phyloP scores from a whole-genome alignment of 2,888 invertebrate genomes.

The Dicyrtoma fusca region DNA sequence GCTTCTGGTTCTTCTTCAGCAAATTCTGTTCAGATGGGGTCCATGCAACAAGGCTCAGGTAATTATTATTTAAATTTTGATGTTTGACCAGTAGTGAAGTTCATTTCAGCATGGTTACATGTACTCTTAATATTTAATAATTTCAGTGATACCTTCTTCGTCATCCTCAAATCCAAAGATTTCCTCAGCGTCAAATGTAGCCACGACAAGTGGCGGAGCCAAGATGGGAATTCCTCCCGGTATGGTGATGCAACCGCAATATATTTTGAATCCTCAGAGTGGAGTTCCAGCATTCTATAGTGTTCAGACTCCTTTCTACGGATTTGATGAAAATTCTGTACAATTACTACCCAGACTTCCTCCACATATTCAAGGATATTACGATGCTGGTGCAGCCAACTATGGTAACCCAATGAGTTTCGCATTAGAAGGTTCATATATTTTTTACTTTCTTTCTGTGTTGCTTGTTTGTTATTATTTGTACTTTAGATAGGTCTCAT shows the following conservation, averaged over 20 bases:
- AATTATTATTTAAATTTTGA: slow-evolving; percentile 18
- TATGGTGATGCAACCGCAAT: slow-evolving; percentile 54
- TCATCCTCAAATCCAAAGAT: slow-evolving; percentile 51
- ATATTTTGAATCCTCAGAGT: slow-evolving; percentile 53
- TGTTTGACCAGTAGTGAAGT: neutral
- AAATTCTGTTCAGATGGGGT: slow-evolving; percentile 49
- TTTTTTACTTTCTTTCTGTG: slow-evolving; percentile 34
- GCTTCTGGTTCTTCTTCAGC: slow-evolving; percentile 46
- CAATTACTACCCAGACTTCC: slow-evolving; percentile 53
- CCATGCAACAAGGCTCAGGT: slow-evolving; percentile 52
- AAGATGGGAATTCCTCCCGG: slow-evolving; percentile 50
- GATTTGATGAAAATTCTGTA: slow-evolving; percentile 53
- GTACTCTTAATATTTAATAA: neutral
- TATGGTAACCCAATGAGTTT: slow-evolving; percentile 42
- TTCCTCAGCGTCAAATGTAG: slow-evolving; percentile 48
- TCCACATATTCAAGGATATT: slow-evolving; percentile 53
- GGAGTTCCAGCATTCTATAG: slow-evolving; percentile 48
- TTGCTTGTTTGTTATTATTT: neutral
- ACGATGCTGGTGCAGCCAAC: slow-evolving; percentile 47
- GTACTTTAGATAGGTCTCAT: neutral
- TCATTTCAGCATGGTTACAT: too few species aligned
- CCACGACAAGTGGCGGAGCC: slow-evolving; percentile 43
- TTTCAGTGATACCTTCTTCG: slow-evolving; percentile 45
- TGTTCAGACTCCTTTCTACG: slow-evolving; percentile 53
- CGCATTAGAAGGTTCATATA: slow-evolving; percentile 38